A percentile compares a stretch with the other conserved stretches of the same genome.
phyloP scores from a whole-genome alignment of 2,888 invertebrate species.

The Drosophila borealis region DNA sequence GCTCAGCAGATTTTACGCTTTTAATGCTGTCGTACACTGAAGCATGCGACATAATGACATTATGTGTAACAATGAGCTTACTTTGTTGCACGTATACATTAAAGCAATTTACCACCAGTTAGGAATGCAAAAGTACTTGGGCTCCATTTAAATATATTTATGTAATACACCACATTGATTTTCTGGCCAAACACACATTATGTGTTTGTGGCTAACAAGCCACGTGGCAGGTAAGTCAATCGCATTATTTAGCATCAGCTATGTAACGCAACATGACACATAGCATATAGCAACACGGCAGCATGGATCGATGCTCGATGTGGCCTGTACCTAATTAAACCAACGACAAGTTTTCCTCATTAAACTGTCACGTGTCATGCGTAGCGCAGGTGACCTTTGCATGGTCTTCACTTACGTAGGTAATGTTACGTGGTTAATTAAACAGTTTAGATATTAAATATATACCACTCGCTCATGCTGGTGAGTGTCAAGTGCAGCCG shows the following conservation, averaged over 20 bases:
- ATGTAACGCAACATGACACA: background rate
- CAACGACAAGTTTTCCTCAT: conserved; percentile 60
- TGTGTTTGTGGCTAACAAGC: conserved; percentile 28
- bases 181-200: conserved; percentile 25
- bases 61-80: conserved; percentile 59
- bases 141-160: conserved; percentile 29
- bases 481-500: conserved; percentile 40
- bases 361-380: conserved; percentile 63
- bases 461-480: conserved; percentile 8
- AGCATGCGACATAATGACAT: conserved; percentile 53
- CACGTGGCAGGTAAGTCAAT: conserved; percentile 38
- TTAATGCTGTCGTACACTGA: conserved; percentile 41
- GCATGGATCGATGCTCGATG: conserved; percentile 40
- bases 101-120: conserved; percentile 23
- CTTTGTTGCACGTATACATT: conserved; percentile 31
- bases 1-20: conserved; percentile 50
- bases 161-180: conserved; percentile 42
- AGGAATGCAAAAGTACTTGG: background rate
- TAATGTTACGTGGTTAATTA: conserved; percentile 53
- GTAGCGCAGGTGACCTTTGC: conserved; percentile 19
- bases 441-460: conserved; percentile 31
- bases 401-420: conserved; percentile 19
- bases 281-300: conserved; percentile 14
- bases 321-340: conserved; percentile 62
- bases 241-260: conserved; percentile 17